Evolutionary conservation across 2,888 invertebrate genomes (phyloP), one percentile per base, ranked within the genome.

Genomic region (Diloba caeruleocephala): DNA sequence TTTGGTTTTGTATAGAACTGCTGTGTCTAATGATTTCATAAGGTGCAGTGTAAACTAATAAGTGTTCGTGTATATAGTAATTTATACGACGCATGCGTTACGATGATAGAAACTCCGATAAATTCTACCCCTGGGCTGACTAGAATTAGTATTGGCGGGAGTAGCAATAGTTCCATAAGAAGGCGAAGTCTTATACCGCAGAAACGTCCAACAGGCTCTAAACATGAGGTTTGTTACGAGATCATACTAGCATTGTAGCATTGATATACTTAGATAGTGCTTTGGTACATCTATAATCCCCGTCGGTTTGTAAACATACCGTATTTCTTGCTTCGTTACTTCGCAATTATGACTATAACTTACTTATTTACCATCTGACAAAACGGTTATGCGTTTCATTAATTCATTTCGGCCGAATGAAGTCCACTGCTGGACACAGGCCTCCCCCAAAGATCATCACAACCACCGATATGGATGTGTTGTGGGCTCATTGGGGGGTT

Each of bases 101-200:
- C 62, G 57, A 87, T 89, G 86, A 62, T 84, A 63, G 90, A 90
- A 64, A 88, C 78, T 65, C 84, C 87, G 9, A 82, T 90, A 71
- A 80, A 82, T 29, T 87, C 87, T 13, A 89, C 86, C 36, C 82
- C 89, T 32, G 81, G 74, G 14, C 55, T 87, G 42, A 54, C 78
- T 32, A 82, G 88, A 53, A 46, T 79, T 33, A 89, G 92, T 79
- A 59, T 87, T 88, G 88, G 89, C 88, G 92, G 90, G 84, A 90
- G 86, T 52, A 79, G 78, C 54, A 88, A 72, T 49, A 83, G 76
- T 71, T 81, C 89, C 14, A 78, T 87, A 32, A 76, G 74, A 57
- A 83, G 90, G 52, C 79, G 92, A 51, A 92, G 88, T 79, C 82
- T 91, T 12, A 81, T 90, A 43, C 84, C 88, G 0, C 84, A 88